A percentile compares a stretch with the other conserved stretches of the same genome.
Conservation (phyloP, 1,140 invertebrate genomes). For the Aphaenogaster ashmeadi region DNA sequence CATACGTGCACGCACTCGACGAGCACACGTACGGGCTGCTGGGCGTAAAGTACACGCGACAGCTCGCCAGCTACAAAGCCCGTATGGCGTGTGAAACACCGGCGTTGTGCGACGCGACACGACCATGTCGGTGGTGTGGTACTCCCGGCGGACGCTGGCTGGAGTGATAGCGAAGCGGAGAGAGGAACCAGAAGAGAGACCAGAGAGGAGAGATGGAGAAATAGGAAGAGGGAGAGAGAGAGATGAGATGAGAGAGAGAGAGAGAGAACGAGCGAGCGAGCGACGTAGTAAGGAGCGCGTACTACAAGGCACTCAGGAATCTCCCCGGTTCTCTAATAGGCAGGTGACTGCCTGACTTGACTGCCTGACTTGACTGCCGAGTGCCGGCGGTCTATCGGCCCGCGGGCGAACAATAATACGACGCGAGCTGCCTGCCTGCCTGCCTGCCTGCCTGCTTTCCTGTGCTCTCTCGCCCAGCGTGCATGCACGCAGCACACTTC, state of each 20-base stretch:
- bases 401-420: conserved; percentile 57
- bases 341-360: conserved; percentile 65
- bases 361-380: conserved; percentile 62
- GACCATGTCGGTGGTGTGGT: conserved; percentile 40
- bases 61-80: conserved; percentile 57
- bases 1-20: background rate
- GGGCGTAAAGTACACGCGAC: conserved; percentile 54
- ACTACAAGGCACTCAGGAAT: conserved; percentile 71
- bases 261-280: conserved; percentile 25
- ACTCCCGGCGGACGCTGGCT: conserved; percentile 44
- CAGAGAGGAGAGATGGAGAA: conserved; percentile 1
- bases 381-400: conserved; percentile 59
- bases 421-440: conserved; percentile 34
- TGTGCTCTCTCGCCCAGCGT: background rate
- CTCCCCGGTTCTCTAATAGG: conserved; percentile 62
- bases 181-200: conserved; percentile 19
- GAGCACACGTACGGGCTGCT: background rate
- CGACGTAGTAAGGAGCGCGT: conserved; percentile 61
- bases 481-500: background rate
- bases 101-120: conserved; percentile 44
- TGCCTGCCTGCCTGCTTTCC: background rate
- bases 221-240: background rate
- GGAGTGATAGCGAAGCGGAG: conserved; percentile 19
- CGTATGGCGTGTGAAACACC: conserved; percentile 59
- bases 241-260: conserved; percentile 2